Evolutionary conservation across 1,140 invertebrate genomes (phyloP).

Genomic region (Scylla paramamosain): DNA sequence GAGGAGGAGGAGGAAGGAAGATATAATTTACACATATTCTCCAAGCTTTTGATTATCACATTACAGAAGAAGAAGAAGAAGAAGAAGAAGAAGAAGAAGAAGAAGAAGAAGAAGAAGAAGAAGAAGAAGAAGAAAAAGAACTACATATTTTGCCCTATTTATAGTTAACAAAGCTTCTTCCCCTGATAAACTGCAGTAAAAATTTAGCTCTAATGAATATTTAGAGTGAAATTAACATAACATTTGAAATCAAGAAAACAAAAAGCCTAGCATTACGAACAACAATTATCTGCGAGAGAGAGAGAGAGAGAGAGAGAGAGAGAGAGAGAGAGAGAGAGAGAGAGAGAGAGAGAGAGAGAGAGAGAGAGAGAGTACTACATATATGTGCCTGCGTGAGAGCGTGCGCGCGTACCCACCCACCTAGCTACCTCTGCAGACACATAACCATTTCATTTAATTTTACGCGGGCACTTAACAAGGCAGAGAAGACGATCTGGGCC

Average conservation of each 20-base stretch:
- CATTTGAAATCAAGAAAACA: no score
- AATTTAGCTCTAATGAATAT: no score
- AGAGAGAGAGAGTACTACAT: background rate
- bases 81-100: no score
- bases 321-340: constrained; percentile 20
- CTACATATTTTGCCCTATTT: no score
- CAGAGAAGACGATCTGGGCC: background rate
- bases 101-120: no score
- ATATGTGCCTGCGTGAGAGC: background rate
- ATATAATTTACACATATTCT: background rate
- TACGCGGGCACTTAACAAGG: background rate
- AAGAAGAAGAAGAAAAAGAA: no score
- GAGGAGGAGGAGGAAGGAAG: background rate
- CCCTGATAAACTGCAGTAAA: no score
- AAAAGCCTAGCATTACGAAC: no score
- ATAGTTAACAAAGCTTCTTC: no score
- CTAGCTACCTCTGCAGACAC: background rate
- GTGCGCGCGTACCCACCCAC: background rate
- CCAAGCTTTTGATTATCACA: no score
- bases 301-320: constrained; percentile 7
- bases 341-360: constrained; percentile 12
- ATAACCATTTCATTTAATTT: constrained; percentile 14
- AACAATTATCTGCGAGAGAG: background rate
- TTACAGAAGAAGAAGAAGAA: no score
- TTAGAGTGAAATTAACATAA: no score